Conservation (phyloP, 2,797 vertebrate genomes). For the Zonotrichia albicollis region DNA sequence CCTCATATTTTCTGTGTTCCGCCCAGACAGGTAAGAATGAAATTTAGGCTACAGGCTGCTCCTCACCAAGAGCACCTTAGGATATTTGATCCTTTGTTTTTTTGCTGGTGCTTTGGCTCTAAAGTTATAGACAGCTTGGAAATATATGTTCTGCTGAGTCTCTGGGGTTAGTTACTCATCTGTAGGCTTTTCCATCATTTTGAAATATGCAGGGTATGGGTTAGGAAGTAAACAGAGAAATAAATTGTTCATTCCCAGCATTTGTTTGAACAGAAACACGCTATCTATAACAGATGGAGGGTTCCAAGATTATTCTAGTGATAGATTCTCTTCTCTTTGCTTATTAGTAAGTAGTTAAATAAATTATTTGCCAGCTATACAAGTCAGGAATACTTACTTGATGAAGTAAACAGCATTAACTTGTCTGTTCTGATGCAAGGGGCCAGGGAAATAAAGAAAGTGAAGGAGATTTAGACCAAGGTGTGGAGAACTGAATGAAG, state of each 20-base stretch:
- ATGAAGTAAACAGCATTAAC: neutral
- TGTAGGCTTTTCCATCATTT: neutral
- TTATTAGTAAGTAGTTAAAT: slow-evolving; percentile 5
- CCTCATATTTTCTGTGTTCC: neutral
- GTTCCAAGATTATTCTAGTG: slow-evolving; percentile 12
- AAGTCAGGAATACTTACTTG: neutral
- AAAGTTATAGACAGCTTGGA: neutral
- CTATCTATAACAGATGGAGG: slow-evolving; percentile 6
- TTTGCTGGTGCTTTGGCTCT: neutral
- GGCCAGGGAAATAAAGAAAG: neutral
- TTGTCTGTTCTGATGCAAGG: neutral
- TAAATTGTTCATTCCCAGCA: slow-evolving; percentile 11
- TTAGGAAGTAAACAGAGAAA: slow-evolving; percentile 25
- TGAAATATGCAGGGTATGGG: neutral
- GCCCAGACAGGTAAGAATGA: neutral
- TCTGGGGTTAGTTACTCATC: neutral
- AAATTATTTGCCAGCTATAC: neutral
- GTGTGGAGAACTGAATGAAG: neutral
- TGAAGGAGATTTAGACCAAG: neutral
- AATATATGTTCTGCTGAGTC: neutral
- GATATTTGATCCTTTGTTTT: neutral
- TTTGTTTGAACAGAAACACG: neutral
- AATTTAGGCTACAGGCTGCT: neutral
- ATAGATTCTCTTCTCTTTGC: neutral
- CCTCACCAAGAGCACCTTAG: neutral